Base-by-base conservation (phyloP, 2,888 invertebrate species). In the Liposcelis brunnea region DNA sequence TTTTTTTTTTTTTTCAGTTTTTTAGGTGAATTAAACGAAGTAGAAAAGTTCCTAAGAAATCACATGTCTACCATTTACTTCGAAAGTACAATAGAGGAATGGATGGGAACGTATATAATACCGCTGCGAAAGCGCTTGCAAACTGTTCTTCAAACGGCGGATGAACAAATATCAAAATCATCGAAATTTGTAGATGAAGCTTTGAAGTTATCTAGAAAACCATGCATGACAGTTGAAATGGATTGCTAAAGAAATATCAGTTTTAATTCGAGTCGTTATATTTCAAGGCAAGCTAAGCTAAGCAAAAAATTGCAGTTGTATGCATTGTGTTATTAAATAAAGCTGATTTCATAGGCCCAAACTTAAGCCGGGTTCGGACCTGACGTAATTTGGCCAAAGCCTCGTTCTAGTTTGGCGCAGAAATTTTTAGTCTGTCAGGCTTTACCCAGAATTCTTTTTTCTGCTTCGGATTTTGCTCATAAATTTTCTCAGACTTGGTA, bases 71-170 rank as follows among this genome's bases (percentile, higher is more conserved):
- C 60, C 6, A 58, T 73, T 19, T 75, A 72, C 11, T 76, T 72
- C 16, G 56, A 63, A n/a, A 64, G 74, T 15, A 74, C 72, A 33
- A 58, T 69, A 1, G 72, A 72, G 11, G 79, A 80, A 54, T 71
- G 77, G 67, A 51, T 74, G 2, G 70, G 68, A 2, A 72, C 74
- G 1, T 66, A 70, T 52, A 53, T 77, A 5, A 56, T 60, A 2
- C 74, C 76, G 0, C 56, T 73, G 18, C 65, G 69, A 52, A 60
- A 61, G 31, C 65, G 67, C 49, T 55, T 76, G 19, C 35, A 36
- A 45, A 36, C 40, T 11, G 19, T 40, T 18, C 11, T 40, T 5
- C 40, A 40, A 19, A 40, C 40, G 6, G 19, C 19, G 4, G 40
- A 40, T n/a, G 19, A 19, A 18, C 16, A 19, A 12, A 40, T 40